Evolutionary conservation across 1,140 invertebrate species (phyloP).

Genomic region (Bombus turneri): DNA sequence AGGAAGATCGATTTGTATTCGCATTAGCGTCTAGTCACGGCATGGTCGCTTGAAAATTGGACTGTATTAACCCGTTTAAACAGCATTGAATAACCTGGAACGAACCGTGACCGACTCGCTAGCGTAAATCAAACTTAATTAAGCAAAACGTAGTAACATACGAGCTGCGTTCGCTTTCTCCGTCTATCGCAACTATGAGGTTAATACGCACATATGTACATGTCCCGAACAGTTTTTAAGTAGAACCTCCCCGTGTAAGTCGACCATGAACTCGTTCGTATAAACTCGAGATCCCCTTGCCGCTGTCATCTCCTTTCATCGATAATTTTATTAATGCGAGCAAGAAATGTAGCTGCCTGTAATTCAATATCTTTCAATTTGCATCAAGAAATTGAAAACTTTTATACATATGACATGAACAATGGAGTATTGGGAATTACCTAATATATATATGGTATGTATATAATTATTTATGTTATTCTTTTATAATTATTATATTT

Average conservation of each 20-base stretch:
- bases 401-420: no score
- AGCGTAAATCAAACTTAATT: slow-evolving; percentile 45
- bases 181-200: not conserved
- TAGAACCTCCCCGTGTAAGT: not conserved
- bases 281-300: not conserved
- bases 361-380: no score
- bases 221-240: not conserved
- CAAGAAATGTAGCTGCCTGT: no score
- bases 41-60: slow-evolving; percentile 36
- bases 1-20: slow-evolving; percentile 32
- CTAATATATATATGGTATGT: no score
- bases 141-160: slow-evolving; percentile 1
- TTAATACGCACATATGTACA: no score
- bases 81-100: slow-evolving; percentile 17
- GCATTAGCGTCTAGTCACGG: slow-evolving; percentile 13
- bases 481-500: no score
- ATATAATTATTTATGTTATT: no score
- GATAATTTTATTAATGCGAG: not conserved
- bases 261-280: not conserved
- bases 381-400: no score
- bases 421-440: no score
- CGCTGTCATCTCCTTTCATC: not conserved
- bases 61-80: slow-evolving; percentile 27
- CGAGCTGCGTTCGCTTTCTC: not conserved
- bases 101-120: slow-evolving; percentile 32